These are phyloP conservation scores for Nycticryphes semicollaris DNA, from an alignment of 2,113 vertebrate genomes.

Conservation along the genomic window DNA sequence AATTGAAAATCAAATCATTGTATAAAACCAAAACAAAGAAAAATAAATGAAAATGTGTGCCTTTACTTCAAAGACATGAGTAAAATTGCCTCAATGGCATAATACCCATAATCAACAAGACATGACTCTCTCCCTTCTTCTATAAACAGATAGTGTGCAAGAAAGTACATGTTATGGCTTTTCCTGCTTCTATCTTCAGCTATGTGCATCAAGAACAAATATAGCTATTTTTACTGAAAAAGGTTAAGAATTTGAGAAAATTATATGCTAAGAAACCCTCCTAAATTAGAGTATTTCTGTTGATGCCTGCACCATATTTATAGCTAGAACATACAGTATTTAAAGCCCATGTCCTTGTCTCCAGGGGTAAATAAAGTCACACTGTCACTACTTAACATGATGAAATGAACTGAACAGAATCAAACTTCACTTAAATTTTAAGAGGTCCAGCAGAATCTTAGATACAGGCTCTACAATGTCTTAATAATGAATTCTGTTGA, in stretches of 20 bases:
- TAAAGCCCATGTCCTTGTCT: not conserved
- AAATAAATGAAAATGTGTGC: not conserved
- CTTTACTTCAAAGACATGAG: not conserved
- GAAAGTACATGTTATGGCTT: not conserved
- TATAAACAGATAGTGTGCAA: not conserved
- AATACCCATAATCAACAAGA: not conserved
- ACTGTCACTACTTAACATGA: not conserved
- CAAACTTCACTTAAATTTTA: not conserved
- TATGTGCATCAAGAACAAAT: not conserved
- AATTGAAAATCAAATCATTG: not conserved
- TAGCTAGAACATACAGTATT: not conserved
- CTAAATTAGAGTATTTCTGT: not conserved
- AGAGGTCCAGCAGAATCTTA: not conserved
- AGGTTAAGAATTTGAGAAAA: constrained; percentile 15
- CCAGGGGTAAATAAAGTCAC: not conserved
- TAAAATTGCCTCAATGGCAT: not conserved
- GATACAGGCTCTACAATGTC: not conserved
- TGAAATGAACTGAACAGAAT: not conserved
- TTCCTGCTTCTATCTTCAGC: constrained; percentile 2
- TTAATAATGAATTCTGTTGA: not conserved
- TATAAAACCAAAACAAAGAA: not conserved
- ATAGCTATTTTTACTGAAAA: not conserved
- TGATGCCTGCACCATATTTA: not conserved
- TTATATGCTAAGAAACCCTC: not conserved
- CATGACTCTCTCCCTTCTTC: not conserved